Evolutionary conservation across 2,888 invertebrate genomes (phyloP).

Genomic region (Dromius quadrimaculatus): DNA sequence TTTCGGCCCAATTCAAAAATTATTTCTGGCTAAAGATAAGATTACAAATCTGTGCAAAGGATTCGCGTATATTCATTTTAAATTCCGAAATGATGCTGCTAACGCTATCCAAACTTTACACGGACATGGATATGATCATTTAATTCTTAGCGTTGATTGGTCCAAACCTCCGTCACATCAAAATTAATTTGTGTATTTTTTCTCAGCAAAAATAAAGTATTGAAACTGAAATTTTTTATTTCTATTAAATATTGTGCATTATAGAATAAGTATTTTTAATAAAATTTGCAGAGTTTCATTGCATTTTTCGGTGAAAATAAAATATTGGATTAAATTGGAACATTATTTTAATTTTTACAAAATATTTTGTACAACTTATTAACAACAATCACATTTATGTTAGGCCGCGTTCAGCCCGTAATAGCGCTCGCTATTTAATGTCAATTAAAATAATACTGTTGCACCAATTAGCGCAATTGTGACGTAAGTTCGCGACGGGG

Average conservation of each 20-base stretch:
- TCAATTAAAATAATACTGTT: no score
- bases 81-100: slow-evolving; percentile 89
- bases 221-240: slow-evolving; percentile 6
- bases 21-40: slow-evolving; percentile 96
- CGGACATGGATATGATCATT: slow-evolving; percentile 97
- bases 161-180: slow-evolving; percentile 79
- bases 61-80: slow-evolving; percentile 98
- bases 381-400: slow-evolving; percentile 20
- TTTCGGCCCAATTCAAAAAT: slow-evolving; percentile 92
- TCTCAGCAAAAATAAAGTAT: slow-evolving; percentile 1
- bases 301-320: slow-evolving; percentile 19
- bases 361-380: slow-evolving; percentile 30
- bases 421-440: no score
- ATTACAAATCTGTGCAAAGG: slow-evolving; percentile 91
- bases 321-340: slow-evolving; percentile 36
- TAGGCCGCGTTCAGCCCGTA: no score
- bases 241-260: slow-evolving; percentile 18
- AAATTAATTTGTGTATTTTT: slow-evolving; percentile 51
- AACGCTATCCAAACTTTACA: slow-evolving; percentile 90
- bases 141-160: slow-evolving; percentile 99
- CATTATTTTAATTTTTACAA: slow-evolving; percentile 40
- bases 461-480: no score
- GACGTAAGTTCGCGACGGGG: no score
- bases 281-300: background rate
- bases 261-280: no score